phyloP scores from a whole-genome alignment of 2,113 vertebrate genomes.

The Apus apus region DNA sequence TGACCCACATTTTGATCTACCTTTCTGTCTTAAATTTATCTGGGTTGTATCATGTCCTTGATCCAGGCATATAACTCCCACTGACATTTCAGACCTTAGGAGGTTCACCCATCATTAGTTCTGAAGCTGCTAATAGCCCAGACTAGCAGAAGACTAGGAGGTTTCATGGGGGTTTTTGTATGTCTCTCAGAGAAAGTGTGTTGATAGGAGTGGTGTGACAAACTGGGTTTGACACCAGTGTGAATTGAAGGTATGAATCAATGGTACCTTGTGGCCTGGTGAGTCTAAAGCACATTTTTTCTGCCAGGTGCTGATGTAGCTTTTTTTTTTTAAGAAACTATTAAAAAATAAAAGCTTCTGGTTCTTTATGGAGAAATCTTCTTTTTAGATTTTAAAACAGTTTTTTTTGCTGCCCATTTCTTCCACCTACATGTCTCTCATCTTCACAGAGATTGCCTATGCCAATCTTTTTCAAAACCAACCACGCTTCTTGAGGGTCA shows the following conservation, averaged over 20 bases:
- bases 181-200: background rate
- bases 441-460: background rate
- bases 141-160: conserved; percentile 1
- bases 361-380: background rate
- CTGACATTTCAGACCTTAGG: conserved; percentile 45
- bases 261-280: background rate
- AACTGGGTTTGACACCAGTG: conserved; percentile 30
- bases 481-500: background rate
- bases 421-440: background rate
- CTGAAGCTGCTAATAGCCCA: conserved; percentile 7
- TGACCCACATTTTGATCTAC: conserved; percentile 64
- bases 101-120: conserved; percentile 55
- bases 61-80: background rate
- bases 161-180: background rate
- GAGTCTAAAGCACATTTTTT: background rate
- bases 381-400: background rate
- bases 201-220: conserved; percentile 15
- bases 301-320: background rate
- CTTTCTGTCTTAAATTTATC: conserved; percentile 33
- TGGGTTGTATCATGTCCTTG: conserved; percentile 10
- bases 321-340: background rate
- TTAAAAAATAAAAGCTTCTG: background rate
- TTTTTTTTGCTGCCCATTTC: background rate
- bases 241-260: conserved; percentile 7
- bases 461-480: background rate